phyloP scores from a whole-genome alignment of 2,113 vertebrate genomes.

The Zeus faber region DNA sequence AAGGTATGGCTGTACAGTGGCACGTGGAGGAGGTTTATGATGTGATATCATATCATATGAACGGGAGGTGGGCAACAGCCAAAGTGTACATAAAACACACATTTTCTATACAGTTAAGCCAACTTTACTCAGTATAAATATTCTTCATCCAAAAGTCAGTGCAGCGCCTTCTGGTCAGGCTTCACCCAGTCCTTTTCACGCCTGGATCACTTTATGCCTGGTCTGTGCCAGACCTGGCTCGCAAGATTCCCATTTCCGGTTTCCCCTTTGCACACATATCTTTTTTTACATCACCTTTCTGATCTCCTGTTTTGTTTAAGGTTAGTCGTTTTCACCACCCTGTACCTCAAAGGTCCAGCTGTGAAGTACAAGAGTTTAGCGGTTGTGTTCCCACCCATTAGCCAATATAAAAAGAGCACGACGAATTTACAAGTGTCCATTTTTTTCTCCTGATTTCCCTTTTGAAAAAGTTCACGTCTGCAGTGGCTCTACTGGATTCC shows the following conservation, averaged over 20 bases:
- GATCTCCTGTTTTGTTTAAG: slow-evolving; percentile 35
- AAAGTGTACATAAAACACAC: slow-evolving; percentile 67
- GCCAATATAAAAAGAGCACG: slow-evolving; percentile 71
- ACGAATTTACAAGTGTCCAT: slow-evolving; percentile 70
- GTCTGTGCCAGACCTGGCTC: slow-evolving; percentile 62
- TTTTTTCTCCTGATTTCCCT: slow-evolving; percentile 61
- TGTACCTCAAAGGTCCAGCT: slow-evolving; percentile 90
- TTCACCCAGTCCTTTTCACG: slow-evolving; percentile 46
- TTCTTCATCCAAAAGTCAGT: slow-evolving; percentile 80
- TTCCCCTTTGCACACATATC: slow-evolving; percentile 46
- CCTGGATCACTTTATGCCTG: slow-evolving; percentile 45
- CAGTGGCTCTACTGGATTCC: slow-evolving; percentile 84
- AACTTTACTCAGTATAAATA: slow-evolving; percentile 77
- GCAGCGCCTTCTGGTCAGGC: slow-evolving; percentile 70
- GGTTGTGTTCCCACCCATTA: slow-evolving; percentile 49
- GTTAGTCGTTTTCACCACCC: slow-evolving; percentile 55
- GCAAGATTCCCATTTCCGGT: slow-evolving; percentile 42
- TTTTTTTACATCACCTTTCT: slow-evolving; percentile 53
- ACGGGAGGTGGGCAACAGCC: slow-evolving; percentile 45
- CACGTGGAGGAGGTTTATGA: slow-evolving; percentile 38
- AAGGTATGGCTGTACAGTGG: slow-evolving; percentile 57
- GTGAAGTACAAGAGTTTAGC: slow-evolving; percentile 83
- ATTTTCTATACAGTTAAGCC: slow-evolving; percentile 69
- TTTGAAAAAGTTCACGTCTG: slow-evolving; percentile 53
- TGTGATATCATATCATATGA: slow-evolving; percentile 49